These are phyloP conservation scores for Pristionchus japonicus DNA, from an alignment of 2,888 invertebrate species.

Conservation along the genomic window DNA sequence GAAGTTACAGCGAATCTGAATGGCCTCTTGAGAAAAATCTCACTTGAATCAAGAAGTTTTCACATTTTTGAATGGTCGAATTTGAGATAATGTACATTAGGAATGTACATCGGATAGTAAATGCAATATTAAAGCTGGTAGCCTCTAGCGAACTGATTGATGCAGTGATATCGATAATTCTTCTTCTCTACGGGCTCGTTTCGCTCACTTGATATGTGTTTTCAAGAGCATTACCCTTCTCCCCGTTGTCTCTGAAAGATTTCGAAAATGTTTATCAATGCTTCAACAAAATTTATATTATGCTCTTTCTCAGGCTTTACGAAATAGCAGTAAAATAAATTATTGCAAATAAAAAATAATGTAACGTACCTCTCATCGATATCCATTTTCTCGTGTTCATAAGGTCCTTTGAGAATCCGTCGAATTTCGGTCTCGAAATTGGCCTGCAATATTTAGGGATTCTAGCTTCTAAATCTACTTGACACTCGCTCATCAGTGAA, in stretches of 20 bases:
- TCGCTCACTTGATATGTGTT: not conserved
- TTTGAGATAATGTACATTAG: not conserved
- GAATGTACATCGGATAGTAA: not conserved
- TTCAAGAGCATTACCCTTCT: not conserved
- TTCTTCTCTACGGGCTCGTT: not conserved
- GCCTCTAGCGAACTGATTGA: conserved; percentile 4
- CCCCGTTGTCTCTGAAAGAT: not conserved
- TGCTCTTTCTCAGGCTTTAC: not conserved
- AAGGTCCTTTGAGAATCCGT: not conserved
- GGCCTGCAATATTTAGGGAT: not conserved
- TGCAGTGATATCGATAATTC: not conserved
- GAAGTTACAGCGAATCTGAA: not conserved
- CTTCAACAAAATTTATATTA: not conserved
- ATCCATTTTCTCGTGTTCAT: not conserved
- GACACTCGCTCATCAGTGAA: too few relatives aligned
- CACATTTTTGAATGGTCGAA: not conserved
- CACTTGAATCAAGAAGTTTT: not conserved
- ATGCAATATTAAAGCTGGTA: not conserved
- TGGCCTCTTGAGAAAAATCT: not conserved
- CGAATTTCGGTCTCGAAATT: conserved; percentile 11
- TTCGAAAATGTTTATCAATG: not conserved
- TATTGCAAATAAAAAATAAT: not conserved
- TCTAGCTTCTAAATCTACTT: too few relatives aligned
- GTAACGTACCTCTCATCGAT: not conserved
- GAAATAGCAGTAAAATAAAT: not conserved